These are phyloP conservation scores for Sebastes nivosus DNA, from an alignment of 2,797 vertebrate genomes.

Conservation along the genomic window DNA sequence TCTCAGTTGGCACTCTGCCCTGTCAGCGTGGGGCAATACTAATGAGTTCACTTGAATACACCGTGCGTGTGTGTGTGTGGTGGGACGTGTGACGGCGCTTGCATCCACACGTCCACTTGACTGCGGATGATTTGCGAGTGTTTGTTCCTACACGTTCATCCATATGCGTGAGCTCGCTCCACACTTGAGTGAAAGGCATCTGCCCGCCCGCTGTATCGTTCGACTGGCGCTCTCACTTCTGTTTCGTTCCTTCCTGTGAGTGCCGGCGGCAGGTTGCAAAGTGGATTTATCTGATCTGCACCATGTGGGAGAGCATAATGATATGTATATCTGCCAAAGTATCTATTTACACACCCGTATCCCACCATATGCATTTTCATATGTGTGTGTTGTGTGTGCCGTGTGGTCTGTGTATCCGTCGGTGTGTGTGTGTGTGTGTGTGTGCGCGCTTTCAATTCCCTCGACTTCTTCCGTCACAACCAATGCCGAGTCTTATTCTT, in stretches of 20 bases:
- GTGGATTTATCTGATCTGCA: slow-evolving; percentile 53
- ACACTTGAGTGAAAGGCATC: slow-evolving; percentile 42
- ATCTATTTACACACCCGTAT: slow-evolving; percentile 31
- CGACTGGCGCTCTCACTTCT: slow-evolving; percentile 31
- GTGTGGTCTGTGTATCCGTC: not conserved
- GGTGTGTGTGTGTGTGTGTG: not conserved
- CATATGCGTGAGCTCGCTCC: slow-evolving; percentile 1
- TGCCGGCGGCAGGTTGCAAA: slow-evolving; percentile 45
- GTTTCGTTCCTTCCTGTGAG: slow-evolving; percentile 42
- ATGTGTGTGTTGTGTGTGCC: not conserved
- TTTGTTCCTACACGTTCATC: slow-evolving; percentile 42
- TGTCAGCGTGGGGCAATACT: slow-evolving; percentile 36
- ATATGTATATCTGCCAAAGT: slow-evolving; percentile 40
- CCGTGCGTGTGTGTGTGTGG: not conserved
- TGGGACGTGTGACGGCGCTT: slow-evolving; percentile 6
- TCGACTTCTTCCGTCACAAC: slow-evolving; percentile 45
- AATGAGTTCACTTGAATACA: slow-evolving; percentile 38
- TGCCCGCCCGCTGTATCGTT: slow-evolving; percentile 35
- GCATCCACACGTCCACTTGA: slow-evolving; percentile 39
- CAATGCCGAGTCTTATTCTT: slow-evolving; percentile 57
- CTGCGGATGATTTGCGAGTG: slow-evolving; percentile 36
- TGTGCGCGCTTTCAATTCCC: slow-evolving; percentile 30
- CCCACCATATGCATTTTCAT: slow-evolving; percentile 23
- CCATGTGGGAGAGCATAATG: slow-evolving; percentile 43
- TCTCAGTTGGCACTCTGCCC: slow-evolving; percentile 31